These are phyloP conservation scores for Clarias magur DNA, from an alignment of 2,113 vertebrate genomes.

Conservation along the genomic window DNA sequence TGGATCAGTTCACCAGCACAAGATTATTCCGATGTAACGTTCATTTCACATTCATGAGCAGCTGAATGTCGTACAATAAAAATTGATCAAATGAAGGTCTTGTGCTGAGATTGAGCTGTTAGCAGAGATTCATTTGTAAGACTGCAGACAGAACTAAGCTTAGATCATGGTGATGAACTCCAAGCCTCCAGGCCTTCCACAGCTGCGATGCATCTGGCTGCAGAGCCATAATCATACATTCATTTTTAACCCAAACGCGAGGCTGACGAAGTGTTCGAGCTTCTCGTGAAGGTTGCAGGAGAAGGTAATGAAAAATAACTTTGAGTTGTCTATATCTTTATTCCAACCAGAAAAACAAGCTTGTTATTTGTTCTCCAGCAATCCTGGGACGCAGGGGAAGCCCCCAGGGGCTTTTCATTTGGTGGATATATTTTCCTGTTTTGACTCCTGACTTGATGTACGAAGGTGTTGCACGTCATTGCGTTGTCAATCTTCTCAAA, in stretches of 20 bases:
- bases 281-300: neutral
- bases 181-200: slow-evolving; percentile 15
- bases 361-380: neutral
- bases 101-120: neutral
- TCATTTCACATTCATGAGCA: neutral
- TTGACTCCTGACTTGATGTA: neutral
- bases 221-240: slow-evolving; percentile 18
- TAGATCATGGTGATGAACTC: slow-evolving; percentile 11
- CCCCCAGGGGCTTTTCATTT: too few species aligned
- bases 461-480: neutral
- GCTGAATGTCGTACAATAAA: neutral
- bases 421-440: neutral
- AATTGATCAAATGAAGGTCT: slow-evolving; percentile 6
- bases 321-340: neutral
- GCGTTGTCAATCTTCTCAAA: neutral
- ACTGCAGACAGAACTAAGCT: neutral
- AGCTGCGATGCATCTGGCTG: slow-evolving; percentile 14
- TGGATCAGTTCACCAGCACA: too few species aligned
- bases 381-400: neutral
- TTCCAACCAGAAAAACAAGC: neutral
- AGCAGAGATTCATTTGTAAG: slow-evolving; percentile 7
- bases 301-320: neutral
- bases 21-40: neutral
- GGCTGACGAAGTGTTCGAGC: neutral
- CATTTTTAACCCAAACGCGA: neutral